phyloP scores from a whole-genome alignment of 2,888 invertebrate species.

The Ennomos quercinarius region DNA sequence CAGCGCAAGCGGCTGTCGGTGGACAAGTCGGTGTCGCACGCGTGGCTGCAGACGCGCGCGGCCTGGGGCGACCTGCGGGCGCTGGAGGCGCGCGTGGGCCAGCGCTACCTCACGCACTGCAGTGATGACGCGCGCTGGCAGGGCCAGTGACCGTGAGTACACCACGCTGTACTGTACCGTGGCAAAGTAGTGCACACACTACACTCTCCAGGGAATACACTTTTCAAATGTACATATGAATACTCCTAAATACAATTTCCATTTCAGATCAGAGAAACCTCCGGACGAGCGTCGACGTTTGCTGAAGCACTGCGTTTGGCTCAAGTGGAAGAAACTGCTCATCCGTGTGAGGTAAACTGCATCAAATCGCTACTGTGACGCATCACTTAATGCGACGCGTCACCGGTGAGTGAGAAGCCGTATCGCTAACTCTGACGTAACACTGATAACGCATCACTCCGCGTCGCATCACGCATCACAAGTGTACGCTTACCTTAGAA shows the following conservation, averaged over 20 bases:
- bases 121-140: conserved; percentile 68
- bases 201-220: too few species aligned
- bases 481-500: too few species aligned
- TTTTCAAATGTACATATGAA: too few species aligned
- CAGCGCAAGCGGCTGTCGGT: conserved; percentile 97
- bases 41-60: conserved; percentile 98
- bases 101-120: conserved; percentile 75
- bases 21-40: conserved; percentile 97
- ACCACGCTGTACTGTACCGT: conserved; percentile 6
- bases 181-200: too few species aligned
- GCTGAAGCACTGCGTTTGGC: conserved; percentile 44
- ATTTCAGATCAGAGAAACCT: conserved; percentile 48
- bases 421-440: not conserved
- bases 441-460: not conserved
- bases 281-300: conserved; percentile 40
- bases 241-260: not conserved
- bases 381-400: too few species aligned
- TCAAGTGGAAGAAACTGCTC: conserved; percentile 61
- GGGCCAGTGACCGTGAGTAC: conserved; percentile 49
- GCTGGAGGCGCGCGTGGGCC: conserved; percentile 87
- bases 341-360: conserved; percentile 48
- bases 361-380: not conserved
- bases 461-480: too few species aligned
- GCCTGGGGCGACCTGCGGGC: conserved; percentile 97
- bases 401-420: too few species aligned